A percentile compares a stretch with the other conserved stretches of the same genome.
These are phyloP conservation scores for Batillaria attramentaria DNA, from an alignment of 1,140 invertebrate species.

Conservation along the genomic window DNA sequence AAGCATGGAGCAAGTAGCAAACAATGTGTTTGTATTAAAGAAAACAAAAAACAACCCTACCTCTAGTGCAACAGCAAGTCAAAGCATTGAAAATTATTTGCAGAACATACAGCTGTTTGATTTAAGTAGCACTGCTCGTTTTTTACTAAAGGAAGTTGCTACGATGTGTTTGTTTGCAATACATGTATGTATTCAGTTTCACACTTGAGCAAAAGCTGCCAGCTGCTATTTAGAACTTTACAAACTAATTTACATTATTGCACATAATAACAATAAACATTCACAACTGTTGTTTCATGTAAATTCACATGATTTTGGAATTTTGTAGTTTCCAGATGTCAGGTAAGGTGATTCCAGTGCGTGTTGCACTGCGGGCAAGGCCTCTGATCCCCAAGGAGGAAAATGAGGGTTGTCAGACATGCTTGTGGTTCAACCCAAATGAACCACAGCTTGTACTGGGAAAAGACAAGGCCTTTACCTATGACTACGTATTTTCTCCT, in stretches of 20 bases:
- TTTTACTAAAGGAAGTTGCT: too few species aligned
- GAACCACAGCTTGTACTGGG: constrained; percentile 89
- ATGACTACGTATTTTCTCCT: constrained; percentile 87
- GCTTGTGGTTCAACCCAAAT: constrained; percentile 60
- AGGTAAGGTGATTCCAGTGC: constrained; percentile 65
- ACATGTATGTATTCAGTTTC: too few species aligned
- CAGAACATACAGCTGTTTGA: too few species aligned
- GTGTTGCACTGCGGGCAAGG: constrained; percentile 85
- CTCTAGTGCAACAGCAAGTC: too few species aligned
- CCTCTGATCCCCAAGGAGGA: constrained; percentile 83
- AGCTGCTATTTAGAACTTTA: too few species aligned
- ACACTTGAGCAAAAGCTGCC: too few species aligned
- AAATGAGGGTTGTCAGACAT: constrained; percentile 68
- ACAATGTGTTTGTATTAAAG: too few species aligned
- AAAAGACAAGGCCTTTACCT: constrained; percentile 89
- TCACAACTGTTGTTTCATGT: background rate
- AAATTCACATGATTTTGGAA: background rate
- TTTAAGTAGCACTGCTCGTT: too few species aligned
- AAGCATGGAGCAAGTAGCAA: too few species aligned
- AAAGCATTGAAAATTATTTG: too few species aligned
- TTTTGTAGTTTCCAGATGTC: constrained; percentile 29
- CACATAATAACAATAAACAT: background rate
- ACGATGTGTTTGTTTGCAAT: too few species aligned
- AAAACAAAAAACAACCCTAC: too few species aligned
- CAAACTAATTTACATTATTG: background rate